phyloP scores from a whole-genome alignment of 1,140 invertebrate species.

The Aphidius ervi region DNA sequence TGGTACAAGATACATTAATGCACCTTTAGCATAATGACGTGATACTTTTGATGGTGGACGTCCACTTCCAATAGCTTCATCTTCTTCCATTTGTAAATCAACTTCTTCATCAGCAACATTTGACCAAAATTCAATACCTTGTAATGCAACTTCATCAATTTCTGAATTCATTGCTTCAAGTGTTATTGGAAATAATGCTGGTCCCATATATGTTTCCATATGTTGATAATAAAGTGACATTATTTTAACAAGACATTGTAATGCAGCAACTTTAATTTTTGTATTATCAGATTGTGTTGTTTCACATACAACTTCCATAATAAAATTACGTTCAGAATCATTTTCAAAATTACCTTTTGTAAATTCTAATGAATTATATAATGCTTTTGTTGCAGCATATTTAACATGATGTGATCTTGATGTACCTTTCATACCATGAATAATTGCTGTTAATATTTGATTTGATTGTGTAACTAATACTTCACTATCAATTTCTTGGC shows the following conservation, averaged over 20 bases:
- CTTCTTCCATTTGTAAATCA: constrained; percentile 90
- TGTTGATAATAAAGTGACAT: constrained; percentile 98
- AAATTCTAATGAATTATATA: constrained; percentile 98
- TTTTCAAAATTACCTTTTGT: constrained; percentile 98
- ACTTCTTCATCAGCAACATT: constrained; percentile 99
- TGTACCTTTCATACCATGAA: constrained; percentile 92
- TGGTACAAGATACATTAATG: constrained; percentile 91
- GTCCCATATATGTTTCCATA: constrained; percentile 99
- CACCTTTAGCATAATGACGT: constrained; percentile 92
- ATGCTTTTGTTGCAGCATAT: constrained; percentile 92
- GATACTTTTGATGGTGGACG: constrained; percentile 86
- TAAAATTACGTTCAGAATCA: constrained; percentile 95
- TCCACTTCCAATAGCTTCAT: constrained; percentile 89
- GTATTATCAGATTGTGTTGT: constrained; percentile 81
- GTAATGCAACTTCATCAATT: constrained; percentile 91
- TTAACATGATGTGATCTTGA: constrained; percentile 78
- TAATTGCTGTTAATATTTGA: constrained; percentile 96
- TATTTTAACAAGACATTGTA: constrained; percentile 98
- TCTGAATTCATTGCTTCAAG: constrained; percentile 98
- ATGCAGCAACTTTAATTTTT: constrained; percentile 87
- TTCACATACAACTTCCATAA: constrained; percentile 99
- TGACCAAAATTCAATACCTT: constrained; percentile 99
- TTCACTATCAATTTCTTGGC: constrained; percentile 83
- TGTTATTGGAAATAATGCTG: constrained; percentile 91
- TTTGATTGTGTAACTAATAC: constrained; percentile 89